Base-by-base conservation (phyloP, 37 sponge, comb jelly and placozoan genomes). In the Spongilla lacustris region DNA sequence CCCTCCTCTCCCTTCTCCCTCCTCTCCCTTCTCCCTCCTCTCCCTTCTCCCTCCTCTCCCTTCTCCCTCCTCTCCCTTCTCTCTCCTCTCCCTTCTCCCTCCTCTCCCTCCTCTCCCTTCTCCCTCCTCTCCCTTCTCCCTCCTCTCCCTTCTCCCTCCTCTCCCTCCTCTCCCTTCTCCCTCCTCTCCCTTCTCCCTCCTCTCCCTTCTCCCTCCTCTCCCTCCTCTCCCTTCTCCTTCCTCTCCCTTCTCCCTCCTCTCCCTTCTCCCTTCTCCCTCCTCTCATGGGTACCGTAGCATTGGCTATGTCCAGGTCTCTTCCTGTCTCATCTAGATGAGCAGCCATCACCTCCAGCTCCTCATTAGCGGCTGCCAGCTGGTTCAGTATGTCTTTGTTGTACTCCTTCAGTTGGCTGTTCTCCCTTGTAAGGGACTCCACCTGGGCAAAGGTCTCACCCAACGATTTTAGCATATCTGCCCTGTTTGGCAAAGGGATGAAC, bases 271-370 rank as follows among this genome's bases (percentile, higher is more conserved):
- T 80, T 71, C 81, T 68, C 89, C 38, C 83, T 22, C 6, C 46
- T 9, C 66, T 22, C 29, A 22, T 49, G 14, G 33, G 26, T n/a
- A 93, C 94, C 79, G 91, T 91, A 75, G 79, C 83, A 36, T 78
- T 87, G 69, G 93, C 92, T 25, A 88, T 86, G 66, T 95, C 96
- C 86, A 95, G 84, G 5, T 81, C 87, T 66, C 87, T 83, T 31
- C 96, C 96, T 5, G 93, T 92, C 76, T 88, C 86, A 68, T 95
- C 84, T 25, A 95, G 91, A 33, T 92, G 92, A 48, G 84, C 79
- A 19, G 83, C 88, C 13, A 89, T 84, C 32, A 58, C 80, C 75
- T 95, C 96, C 80, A 92, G 83, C 46, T 95, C 93, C 76, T 95
- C 96, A 30, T 81, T 90, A 8, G 84, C 85, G 23, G 28, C 36